Base-by-base conservation (phyloP, 2,888 invertebrate genomes). In the Plebejus argus region DNA sequence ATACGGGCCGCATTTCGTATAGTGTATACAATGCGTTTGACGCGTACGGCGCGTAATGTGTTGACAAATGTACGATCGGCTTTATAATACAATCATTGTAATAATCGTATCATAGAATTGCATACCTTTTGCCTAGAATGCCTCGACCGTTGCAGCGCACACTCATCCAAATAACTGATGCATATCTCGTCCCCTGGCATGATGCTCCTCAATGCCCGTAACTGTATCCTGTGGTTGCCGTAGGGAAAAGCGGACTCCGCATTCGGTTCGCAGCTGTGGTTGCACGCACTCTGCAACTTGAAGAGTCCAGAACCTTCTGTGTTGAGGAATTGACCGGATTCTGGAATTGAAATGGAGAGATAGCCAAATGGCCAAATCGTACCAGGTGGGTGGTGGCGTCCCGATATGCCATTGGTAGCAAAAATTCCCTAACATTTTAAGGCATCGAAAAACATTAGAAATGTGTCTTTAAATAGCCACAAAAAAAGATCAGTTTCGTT, bases 271-370 rank as follows among this genome's bases (percentile, higher is more conserved):
- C 99, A 99, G 84, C 98, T 98, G 90, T 99, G 99, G 91, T 99
- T 99, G 82, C 97, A 96, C 70, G 97, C 95, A 86, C 98, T 98
- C 87, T 99, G 99, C n/a, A 97, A 86, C 35, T 94, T 89, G 88
- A 97, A 99, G 0, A 99, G 92, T 0, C 98, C 99, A 0, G 98
- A 98, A 0, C 99, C 99, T 95, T 99, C 99, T 82, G 97, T 98
- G 89, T 99, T 98, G 23, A 99, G 91, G 89, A 99, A 99, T 80
- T 96, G 95, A 5, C 97, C 97, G 0, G 97, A 93, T 86, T 95
- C 94, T 92, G 86, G 23, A 86, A 58, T 56, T 39, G 39, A 7
- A 39, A 39, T 39, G 39, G 8, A 39, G 39, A 7, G 39, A 39
- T 39, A 7, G 39, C n/a, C n/a, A n/a, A n/a, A n/a, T n/a, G n/a